phyloP scores from a whole-genome alignment of 2,888 invertebrate genomes.

The Oxyteleia sp. region DNA sequence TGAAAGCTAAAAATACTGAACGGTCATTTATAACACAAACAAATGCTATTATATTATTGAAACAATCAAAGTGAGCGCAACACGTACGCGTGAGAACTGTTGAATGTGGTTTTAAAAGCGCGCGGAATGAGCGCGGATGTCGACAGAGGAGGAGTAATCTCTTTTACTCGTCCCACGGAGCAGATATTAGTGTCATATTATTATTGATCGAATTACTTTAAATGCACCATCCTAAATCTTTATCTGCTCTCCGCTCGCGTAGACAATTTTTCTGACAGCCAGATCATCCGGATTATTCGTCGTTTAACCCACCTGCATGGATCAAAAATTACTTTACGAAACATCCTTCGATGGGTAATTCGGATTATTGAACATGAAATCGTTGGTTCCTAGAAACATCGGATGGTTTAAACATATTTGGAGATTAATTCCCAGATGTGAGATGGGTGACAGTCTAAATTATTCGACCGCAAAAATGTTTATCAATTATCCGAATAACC shows the following conservation, averaged over 20 bases:
- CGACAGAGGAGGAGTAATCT: background rate
- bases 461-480: no score
- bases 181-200: conserved; percentile 9
- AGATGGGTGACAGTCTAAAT: no score
- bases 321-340: background rate
- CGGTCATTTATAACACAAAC: conserved; percentile 7
- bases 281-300: background rate
- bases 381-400: no score
- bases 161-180: background rate
- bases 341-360: background rate
- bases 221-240: background rate
- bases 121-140: background rate
- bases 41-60: conserved; percentile 16
- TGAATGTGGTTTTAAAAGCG: no score
- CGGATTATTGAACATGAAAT: background rate
- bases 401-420: no score
- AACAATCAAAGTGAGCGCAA: conserved; percentile 5
- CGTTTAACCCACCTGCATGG: background rate
- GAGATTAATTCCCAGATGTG: no score
- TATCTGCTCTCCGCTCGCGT: background rate
- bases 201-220: no score
- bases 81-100: background rate
- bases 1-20: conserved; percentile 3
- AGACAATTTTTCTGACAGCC: background rate
- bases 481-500: no score